phyloP scores from a whole-genome alignment of 2,113 vertebrate species.

The Ctenomys sociabilis region DNA sequence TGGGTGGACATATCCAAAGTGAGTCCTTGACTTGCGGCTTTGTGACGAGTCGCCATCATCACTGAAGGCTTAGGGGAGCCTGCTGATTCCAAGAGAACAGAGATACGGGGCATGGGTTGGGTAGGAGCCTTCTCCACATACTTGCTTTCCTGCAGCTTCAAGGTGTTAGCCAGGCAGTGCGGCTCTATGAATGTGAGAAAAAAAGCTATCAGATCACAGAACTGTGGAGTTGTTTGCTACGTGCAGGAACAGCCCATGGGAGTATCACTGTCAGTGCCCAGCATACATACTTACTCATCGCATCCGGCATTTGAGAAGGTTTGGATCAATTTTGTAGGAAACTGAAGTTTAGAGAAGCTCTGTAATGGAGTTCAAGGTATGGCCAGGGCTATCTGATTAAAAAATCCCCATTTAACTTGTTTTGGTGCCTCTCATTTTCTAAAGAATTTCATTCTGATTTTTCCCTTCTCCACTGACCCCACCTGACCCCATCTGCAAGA shows the following conservation, averaged over 20 bases:
- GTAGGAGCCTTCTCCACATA: background rate
- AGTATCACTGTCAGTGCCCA: background rate
- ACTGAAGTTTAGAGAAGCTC: constrained; percentile 13
- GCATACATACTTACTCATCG: background rate
- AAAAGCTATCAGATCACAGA: background rate
- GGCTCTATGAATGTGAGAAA: background rate
- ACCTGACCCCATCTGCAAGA: background rate
- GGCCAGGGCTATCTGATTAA: background rate
- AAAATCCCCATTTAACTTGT: background rate
- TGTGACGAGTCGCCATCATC: too few species aligned
- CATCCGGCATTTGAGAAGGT: background rate
- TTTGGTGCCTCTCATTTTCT: background rate
- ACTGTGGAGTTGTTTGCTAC: background rate
- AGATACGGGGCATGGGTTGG: background rate
- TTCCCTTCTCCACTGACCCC: background rate
- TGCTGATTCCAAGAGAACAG: background rate
- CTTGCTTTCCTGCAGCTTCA: background rate
- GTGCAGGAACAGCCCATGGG: background rate
- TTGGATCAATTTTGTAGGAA: constrained; percentile 1
- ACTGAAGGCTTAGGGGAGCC: background rate
- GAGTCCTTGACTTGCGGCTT: background rate
- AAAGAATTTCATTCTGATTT: background rate
- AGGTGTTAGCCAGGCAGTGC: background rate
- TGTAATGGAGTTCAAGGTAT: background rate
- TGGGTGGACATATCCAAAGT: background rate